phyloP scores from a whole-genome alignment of 1,140 invertebrate species.

The Drosophila sp. region DNA sequence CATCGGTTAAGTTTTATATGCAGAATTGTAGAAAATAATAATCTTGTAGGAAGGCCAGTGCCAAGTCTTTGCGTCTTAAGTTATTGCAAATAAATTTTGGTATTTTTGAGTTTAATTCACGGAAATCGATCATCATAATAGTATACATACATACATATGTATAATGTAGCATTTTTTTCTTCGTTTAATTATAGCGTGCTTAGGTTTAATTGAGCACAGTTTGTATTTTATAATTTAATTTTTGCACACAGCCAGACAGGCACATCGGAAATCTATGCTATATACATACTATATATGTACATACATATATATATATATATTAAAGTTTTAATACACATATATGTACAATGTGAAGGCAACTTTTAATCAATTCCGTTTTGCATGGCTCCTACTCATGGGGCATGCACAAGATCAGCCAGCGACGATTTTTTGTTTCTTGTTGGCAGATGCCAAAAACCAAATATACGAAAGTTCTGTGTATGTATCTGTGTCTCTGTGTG shows the following conservation, averaged over 20 bases:
- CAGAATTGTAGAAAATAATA: no score
- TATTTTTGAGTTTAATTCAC: not conserved
- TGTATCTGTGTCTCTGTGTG: conserved; percentile 2
- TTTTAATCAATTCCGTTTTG: conserved; percentile 71
- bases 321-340: not conserved
- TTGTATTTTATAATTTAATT: conserved; percentile 34
- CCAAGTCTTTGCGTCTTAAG: not conserved
- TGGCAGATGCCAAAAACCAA: conserved; percentile 50
- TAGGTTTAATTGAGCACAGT: conserved; percentile 50
- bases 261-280: conserved; percentile 47
- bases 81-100: not conserved
- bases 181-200: conserved; percentile 60
- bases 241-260: conserved; percentile 32
- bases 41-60: no score
- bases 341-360: conserved; percentile 66
- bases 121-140: not conserved
- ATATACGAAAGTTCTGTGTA: not conserved
- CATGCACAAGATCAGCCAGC: conserved; percentile 52
- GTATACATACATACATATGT: not conserved
- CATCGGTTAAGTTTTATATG: no score
- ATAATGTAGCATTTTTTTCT: conserved; percentile 25
- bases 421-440: conserved; percentile 31
- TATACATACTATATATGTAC: not conserved
- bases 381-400: conserved; percentile 12
- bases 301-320: not conserved